Percentiles rank a stretch among this genome's conserved stretches.
Conservation (phyloP, 2,113 vertebrate genomes). For the Serranochromis macrocephalus region DNA sequence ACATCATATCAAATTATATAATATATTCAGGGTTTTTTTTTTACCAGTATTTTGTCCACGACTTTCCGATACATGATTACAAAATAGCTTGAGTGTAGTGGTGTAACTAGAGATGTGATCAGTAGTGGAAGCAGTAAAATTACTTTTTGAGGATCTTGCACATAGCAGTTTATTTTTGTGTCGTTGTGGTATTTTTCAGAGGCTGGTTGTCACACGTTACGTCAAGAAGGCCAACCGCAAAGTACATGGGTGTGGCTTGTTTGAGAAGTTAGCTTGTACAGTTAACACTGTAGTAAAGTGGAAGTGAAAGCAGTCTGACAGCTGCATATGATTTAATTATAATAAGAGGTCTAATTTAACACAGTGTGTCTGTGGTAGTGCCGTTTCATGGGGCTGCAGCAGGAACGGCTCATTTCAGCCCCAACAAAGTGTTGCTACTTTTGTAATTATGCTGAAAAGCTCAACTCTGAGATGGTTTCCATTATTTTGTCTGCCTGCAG, state of each 20-base stretch:
- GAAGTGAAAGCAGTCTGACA: background rate
- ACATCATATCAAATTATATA: background rate
- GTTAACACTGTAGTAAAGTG: background rate
- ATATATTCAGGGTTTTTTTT: background rate
- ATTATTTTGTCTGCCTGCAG: background rate
- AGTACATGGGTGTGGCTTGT: background rate
- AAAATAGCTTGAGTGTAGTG: background rate
- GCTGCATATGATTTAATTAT: slow-evolving; percentile 15
- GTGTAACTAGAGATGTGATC: background rate
- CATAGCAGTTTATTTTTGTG: background rate
- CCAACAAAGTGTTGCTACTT: background rate
- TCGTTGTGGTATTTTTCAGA: background rate
- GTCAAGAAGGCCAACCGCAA: background rate
- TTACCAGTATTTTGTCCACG: background rate
- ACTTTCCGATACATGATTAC: background rate
- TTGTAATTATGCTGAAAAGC: background rate
- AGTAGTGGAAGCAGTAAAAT: background rate
- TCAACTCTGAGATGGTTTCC: background rate
- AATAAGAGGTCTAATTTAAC: background rate
- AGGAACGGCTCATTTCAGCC: background rate
- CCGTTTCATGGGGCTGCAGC: background rate
- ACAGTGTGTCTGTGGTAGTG: background rate
- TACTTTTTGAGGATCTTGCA: background rate
- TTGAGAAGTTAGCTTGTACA: background rate
- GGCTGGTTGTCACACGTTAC: background rate